Evolutionary conservation across 2,113 vertebrate species (phyloP), one percentile per base, ranked within the genome.

Genomic region (Acrocephalus kingi): DNA sequence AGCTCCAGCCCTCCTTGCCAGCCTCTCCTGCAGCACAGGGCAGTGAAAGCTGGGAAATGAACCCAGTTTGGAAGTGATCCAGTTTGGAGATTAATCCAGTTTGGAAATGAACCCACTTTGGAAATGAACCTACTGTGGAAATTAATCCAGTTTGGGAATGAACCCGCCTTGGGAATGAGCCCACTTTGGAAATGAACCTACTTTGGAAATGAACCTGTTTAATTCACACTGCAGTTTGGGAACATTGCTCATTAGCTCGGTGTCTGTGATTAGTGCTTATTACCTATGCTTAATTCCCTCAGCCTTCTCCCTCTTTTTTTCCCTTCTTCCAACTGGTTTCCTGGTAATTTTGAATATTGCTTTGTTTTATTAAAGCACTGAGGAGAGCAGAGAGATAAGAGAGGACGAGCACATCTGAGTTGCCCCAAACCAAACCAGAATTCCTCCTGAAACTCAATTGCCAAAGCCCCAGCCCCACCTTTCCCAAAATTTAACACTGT

Each of bases 321-420:
- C 8, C 15, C 9, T 48, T 63, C 45, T 69, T 31, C 75, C 21
- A 7, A 8, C 39, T 71, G 59, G 71, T 91, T 84, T 94, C 52
- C 56, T 5, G 10, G 8, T 52, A 33, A 28, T 62, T 71, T 41
- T 27, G 11, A 33, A 4, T 41, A 15, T 31, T 1, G 2, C 54
- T 84, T 11, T 15, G 23, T 48, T 84, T 87, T 84, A 18, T 78
- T 48, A 30, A 87, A 84, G 73, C 18, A 0, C 18, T 8, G 25
- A 35, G 62, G 61, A 56, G 56, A 6, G 21, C 48, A 55, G 46
- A 54, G 67, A 68, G 24, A 12, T 28, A 33, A 72, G 37, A 27
- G 9, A 27, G n/a, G 43, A 22, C 0, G 0, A 66, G 20, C 21
- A 14, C 7, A 1, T 33, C 25, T 19, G 30, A 71, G 15, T 20